phyloP scores from a whole-genome alignment of 2,113 vertebrate species.

The Australoheros scitulus region DNA sequence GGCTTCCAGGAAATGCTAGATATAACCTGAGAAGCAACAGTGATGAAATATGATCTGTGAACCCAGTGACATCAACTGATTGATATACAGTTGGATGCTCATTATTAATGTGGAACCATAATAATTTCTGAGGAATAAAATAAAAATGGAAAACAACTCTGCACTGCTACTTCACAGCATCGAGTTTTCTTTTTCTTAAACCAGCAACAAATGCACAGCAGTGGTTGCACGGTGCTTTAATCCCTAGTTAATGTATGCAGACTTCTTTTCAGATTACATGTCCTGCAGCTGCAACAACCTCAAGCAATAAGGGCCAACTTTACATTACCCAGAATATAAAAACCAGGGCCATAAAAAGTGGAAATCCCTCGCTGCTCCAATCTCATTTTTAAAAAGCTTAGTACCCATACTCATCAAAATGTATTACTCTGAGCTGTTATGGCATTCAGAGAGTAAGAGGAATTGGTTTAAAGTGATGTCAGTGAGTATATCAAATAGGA shows the following conservation, averaged over 20 bases:
- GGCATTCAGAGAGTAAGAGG: background rate
- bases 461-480: background rate
- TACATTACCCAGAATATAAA: background rate
- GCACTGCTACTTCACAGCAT: background rate
- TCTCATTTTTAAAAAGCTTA: no score
- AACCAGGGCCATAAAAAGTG: background rate
- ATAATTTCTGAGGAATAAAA: background rate
- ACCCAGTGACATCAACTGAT: background rate
- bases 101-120: background rate
- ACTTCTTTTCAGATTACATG: background rate
- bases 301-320: background rate
- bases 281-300: background rate
- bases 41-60: background rate
- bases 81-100: background rate
- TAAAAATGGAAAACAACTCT: background rate
- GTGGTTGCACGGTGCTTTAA: background rate
- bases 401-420: background rate
- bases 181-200: background rate
- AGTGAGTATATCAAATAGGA: background rate
- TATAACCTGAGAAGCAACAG: background rate
- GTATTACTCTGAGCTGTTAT: background rate
- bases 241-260: background rate
- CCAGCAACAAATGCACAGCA: background rate
- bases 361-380: no score
- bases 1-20: background rate